Evolutionary conservation across 92 coral and sea anemone species (phyloP), one percentile per base, ranked within the genome.

Genomic region (Porites evermanni): DNA sequence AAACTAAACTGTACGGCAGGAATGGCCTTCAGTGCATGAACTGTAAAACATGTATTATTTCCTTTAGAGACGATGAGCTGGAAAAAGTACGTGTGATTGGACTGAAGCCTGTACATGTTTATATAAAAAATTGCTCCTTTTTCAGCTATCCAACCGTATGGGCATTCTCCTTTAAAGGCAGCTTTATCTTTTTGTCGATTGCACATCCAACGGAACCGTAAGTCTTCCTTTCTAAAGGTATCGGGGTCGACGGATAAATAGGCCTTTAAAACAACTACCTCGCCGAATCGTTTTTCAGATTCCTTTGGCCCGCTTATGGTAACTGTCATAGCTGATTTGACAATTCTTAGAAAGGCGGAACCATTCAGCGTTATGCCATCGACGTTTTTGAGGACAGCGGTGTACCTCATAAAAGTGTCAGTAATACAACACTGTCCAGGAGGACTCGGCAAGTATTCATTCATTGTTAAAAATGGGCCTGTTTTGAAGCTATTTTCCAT

Each of bases 281-380:
- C 68, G 19, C 53, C 67, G 44, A 29, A 66, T 47, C 94, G 91
- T 73, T 64, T 91, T 14, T 51, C 20, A 10, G 68, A 77, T 58
- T 76, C 52, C 44, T 51, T n/a, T 70, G 66, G 80, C 8, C 94
- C 94, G 2, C 12, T 72, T 60, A 91, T 67, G n/a, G 19, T 84
- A 9, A 84, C 87, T 6, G 74, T 24, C 23, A 91, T 70, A 6
- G 53, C 69, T 44, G 79, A 86, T 21, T 24, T 66, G 16, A 7
- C 20, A 7, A 88, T 65, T 68, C 73, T 79, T 8, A 87, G 17
- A 23, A 81, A 75, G n/a, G 86, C 89, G 1, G 4, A 38, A 38
- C 47, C 47, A 38, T 38, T 38, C 47, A 38, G 47, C 47, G 47
- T 38, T 6, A 38, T 4, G 47, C 47, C 47, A 38, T 38, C 47